A percentile compares a stretch with the other conserved stretches of the same genome.
Conservation (phyloP, 2,888 invertebrate genomes). For the Candidula unifasciata region DNA sequence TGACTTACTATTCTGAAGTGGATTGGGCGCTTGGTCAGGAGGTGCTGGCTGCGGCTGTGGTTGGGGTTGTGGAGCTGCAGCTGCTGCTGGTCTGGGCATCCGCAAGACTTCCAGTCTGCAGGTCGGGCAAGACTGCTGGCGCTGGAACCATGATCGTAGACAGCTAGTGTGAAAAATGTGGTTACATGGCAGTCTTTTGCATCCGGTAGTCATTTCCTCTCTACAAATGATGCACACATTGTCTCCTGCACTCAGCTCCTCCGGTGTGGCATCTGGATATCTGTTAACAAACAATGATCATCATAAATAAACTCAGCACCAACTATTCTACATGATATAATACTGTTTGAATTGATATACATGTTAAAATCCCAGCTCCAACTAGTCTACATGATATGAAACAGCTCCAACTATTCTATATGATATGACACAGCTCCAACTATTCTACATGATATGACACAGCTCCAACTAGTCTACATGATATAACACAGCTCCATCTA, state of each 20-base stretch:
- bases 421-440: too few species aligned
- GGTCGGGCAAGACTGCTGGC: slow-evolving; percentile 99
- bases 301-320: too few species aligned
- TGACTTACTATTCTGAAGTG: slow-evolving; percentile 50
- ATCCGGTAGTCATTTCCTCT: slow-evolving; percentile 86
- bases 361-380: too few species aligned
- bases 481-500: too few species aligned
- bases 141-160: slow-evolving; percentile 98
- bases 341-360: too few species aligned
- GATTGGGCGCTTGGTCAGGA: slow-evolving; percentile 46
- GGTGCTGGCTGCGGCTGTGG: slow-evolving; percentile 50
- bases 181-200: slow-evolving; percentile 98
- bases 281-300: slow-evolving; percentile 56
- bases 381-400: too few species aligned
- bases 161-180: slow-evolving; percentile 99
- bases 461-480: too few species aligned
- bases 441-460: too few species aligned
- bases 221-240: slow-evolving; percentile 99
- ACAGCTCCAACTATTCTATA: too few species aligned
- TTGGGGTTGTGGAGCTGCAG: slow-evolving; percentile 58
- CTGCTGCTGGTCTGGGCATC: slow-evolving; percentile 75
- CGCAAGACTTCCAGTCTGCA: slow-evolving; percentile 92
- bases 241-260: slow-evolving; percentile 90
- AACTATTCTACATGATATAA: too few species aligned
- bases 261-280: slow-evolving; percentile 94